Base-by-base conservation (phyloP, 1,140 invertebrate species). In the Diachasma alloeum region DNA sequence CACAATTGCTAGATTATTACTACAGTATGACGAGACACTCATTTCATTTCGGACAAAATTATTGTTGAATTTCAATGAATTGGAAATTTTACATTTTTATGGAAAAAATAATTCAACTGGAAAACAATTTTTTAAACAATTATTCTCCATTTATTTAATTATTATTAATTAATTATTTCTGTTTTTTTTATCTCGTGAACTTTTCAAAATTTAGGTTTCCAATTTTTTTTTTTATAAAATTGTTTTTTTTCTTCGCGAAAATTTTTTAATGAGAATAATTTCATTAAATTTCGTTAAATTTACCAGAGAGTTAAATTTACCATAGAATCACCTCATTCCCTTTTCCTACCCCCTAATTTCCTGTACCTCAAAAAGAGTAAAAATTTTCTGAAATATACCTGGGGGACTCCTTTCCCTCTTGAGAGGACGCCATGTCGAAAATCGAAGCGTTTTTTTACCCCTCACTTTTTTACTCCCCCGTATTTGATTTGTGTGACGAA, bases 321-420 rank as follows among this genome's bases (percentile, higher is more conserved):
- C 13, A 63, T 63, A 26, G 59, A 63, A 63, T 63, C 59, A 63
- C 19, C 19, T 26, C 26, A 63, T 63, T 63, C 59, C 0, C 48
- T 53, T 53, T 53, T 0, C 48, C 5, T 3, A 6, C 10, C 11
- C 10, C 48, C 48, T 13, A 6, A 53, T 53, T 53, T 53, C n/a
- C 48, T 2, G 6, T 6, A 53, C 17, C 48, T 19, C 48, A 53
- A 53, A 26, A 19, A 75, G 17, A 6, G 19, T 11, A 53, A 70
- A 26, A 70, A 71, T 37, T 46, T 39, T 76, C 53, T 1, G 26
- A 37, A 36, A 63, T 69, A 69, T 87, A 89, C 88, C 88, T 89
- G 69, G 88, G 86, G 68, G 87, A 88, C 78, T 89, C 87, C 77
- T 87, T 89, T 79, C 85, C 85, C 70, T 88, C 86, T 59, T 87